These are phyloP conservation scores for Cerastoderma edule DNA, from an alignment of 2,888 invertebrate genomes.

Conservation along the genomic window DNA sequence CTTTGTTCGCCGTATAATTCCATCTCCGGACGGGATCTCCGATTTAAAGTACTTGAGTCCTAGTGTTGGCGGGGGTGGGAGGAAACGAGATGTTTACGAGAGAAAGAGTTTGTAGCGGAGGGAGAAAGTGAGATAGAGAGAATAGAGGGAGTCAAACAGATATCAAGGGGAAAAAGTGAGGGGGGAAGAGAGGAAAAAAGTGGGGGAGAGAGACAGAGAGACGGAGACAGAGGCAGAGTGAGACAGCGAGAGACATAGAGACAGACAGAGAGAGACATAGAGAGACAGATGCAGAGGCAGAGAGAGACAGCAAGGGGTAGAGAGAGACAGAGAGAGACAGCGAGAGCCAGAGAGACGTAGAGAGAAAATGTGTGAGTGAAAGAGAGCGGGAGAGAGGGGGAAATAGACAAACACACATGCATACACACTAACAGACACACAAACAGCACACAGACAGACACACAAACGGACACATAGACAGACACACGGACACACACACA, in stretches of 20 bases:
- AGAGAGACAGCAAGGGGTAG: constrained; percentile 10
- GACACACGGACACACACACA: too few species aligned
- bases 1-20: too few species aligned
- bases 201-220: constrained; percentile 8
- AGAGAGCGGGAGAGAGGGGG: neutral
- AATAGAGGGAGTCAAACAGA: neutral
- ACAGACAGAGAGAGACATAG: neutral
- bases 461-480: too few species aligned
- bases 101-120: constrained; percentile 10
- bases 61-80: too few species aligned
- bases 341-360: neutral
- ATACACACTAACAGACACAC: too few species aligned
- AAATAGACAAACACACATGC: constrained; percentile 1
- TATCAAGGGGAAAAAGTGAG: too few species aligned
- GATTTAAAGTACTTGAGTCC: too few species aligned
- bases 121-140: neutral
- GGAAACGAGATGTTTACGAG: too few species aligned
- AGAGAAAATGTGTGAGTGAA: neutral
- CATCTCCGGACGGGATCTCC: too few species aligned
- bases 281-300: neutral
- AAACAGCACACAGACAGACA: too few species aligned
- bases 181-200: neutral
- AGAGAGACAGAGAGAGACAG: constrained; percentile 6
- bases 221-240: neutral
- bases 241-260: neutral